These are phyloP conservation scores for Nycticorax nycticorax DNA, from an alignment of 2,113 vertebrate genomes.

Conservation along the genomic window DNA sequence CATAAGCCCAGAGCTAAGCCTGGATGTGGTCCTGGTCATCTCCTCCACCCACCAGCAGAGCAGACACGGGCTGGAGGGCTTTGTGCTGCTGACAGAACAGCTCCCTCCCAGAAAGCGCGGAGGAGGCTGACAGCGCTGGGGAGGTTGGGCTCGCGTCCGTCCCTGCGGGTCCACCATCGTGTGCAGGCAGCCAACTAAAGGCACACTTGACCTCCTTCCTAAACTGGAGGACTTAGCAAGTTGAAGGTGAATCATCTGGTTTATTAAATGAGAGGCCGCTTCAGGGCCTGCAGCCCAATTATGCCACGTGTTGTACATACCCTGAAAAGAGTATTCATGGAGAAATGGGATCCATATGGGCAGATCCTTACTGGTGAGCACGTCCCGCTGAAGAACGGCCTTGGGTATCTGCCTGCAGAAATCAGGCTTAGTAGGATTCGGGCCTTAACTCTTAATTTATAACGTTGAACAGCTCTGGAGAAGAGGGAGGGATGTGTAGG, in stretches of 20 bases:
- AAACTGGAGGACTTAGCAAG: neutral
- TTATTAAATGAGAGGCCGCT: neutral
- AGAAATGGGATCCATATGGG: neutral
- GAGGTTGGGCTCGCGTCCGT: rapidly evolving
- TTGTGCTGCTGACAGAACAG: neutral
- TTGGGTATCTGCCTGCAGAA: neutral
- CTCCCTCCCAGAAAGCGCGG: rapidly evolving
- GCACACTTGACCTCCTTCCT: neutral
- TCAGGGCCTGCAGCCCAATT: neutral
- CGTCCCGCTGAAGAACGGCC: neutral
- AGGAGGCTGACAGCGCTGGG: neutral
- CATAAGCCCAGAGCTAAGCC: neutral
- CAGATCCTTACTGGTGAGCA: neutral
- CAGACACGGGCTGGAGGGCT: neutral
- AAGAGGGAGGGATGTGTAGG: neutral
- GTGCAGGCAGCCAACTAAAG: neutral
- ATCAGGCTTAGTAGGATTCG: neutral
- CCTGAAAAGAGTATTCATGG: neutral
- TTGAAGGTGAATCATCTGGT: neutral
- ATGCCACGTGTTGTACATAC: neutral
- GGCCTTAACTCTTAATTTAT: neutral
- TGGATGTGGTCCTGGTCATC: neutral
- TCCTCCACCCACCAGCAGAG: neutral
- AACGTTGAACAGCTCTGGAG: neutral
- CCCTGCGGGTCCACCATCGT: rapidly evolving